Conservation (phyloP, 2,113 vertebrate species). For the Ceyx margarethae region DNA sequence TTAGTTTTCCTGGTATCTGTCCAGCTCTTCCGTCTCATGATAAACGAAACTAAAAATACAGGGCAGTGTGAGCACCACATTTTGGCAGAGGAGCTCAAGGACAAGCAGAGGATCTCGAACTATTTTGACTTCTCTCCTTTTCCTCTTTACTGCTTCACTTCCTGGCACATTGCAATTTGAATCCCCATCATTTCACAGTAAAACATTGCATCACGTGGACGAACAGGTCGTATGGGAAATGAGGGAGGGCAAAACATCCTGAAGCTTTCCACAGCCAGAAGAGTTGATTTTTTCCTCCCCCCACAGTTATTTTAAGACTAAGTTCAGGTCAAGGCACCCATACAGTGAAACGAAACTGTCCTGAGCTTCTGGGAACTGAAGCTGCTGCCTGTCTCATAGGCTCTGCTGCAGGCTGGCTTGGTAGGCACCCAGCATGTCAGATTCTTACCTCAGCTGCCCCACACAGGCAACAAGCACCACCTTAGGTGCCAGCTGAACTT, state of each 20-base stretch:
- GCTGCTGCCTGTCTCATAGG: background rate
- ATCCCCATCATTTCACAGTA: background rate
- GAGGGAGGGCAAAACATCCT: background rate
- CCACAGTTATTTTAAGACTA: background rate
- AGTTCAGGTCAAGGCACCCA: background rate
- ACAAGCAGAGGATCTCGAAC: background rate
- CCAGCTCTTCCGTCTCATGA: background rate
- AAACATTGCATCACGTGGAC: background rate
- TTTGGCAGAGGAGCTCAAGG: background rate
- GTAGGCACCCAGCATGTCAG: rapidly evolving
- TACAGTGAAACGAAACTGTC: background rate
- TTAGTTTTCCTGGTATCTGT: background rate
- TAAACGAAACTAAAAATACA: background rate
- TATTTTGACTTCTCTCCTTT: background rate
- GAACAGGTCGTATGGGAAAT: background rate
- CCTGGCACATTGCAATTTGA: background rate
- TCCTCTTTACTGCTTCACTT: background rate
- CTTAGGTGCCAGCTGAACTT: background rate
- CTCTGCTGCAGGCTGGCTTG: background rate
- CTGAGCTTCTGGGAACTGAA: background rate
- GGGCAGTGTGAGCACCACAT: background rate
- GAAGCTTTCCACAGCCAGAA: background rate
- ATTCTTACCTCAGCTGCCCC: background rate
- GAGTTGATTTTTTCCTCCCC: background rate
- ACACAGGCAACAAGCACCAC: background rate